Evolutionary conservation across 2,113 vertebrate genomes (phyloP), one percentile per base, ranked within the genome.

Genomic region (Fukomys damarensis): DNA sequence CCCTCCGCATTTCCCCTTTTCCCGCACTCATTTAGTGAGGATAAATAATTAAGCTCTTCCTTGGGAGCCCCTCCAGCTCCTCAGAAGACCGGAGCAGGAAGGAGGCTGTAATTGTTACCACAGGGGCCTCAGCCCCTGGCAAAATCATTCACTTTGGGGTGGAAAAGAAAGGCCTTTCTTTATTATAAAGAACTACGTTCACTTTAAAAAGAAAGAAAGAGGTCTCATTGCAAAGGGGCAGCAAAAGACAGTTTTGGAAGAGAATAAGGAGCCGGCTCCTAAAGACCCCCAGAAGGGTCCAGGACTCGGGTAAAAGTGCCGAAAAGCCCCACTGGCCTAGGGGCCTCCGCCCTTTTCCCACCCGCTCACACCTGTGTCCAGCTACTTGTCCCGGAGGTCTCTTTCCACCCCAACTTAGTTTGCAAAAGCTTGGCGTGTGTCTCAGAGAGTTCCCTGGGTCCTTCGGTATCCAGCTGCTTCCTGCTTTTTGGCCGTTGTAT

Each of bases 11-110:
- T 32, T n/a, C 19, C 35, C 30, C 52, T 4, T 58, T 68, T 19
- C 59, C 68, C 52, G 2, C 20, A n/a, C 35, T 88, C 91, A 49
- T 92, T 97, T 96, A 96, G 91, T 14, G 46, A 94, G 65, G 93
- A 96, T 95, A 92, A 97, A 95, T 94, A 97, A 96, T 92, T 94
- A 41, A 97, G 86, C 74, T 52, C 93, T 87, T 97, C 41, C 6
- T 2, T 35, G 43, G 41, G 89, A 79, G 84, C 52, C 66, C 35
- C 76, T 89, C 63, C 28, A 30, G 83, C 74, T 93, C 35, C 95
- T 96, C 80, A 38, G 68, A 96, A 90, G 84, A 49, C 30, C 80
- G 38, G 85, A 24, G 9, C 41, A 52, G 70, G 35, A 10, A 77
- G 22, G 49, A 24, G 14, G n/a, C 77, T 52, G 1, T 74, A 93